These are phyloP conservation scores for Burhinus bistriatus DNA, from an alignment of 2,113 vertebrate species.

Conservation along the genomic window DNA sequence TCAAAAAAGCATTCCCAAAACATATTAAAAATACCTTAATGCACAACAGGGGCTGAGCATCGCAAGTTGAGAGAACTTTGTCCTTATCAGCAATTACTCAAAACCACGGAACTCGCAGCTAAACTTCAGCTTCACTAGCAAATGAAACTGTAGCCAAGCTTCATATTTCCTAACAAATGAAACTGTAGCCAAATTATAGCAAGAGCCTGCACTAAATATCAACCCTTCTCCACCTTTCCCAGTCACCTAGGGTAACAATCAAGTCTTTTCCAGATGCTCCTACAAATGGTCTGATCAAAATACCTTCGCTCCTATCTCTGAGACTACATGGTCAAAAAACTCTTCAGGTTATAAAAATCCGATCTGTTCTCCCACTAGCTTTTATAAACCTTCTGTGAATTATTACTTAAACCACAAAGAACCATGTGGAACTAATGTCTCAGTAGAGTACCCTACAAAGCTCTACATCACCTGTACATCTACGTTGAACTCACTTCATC, in stretches of 20 bases:
- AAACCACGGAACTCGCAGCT: background rate
- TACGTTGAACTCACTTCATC: background rate
- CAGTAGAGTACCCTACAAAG: background rate
- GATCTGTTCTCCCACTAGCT: background rate
- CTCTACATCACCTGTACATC: background rate
- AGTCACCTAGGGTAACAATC: background rate
- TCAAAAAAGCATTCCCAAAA: background rate
- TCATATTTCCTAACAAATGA: background rate
- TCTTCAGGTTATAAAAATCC: background rate
- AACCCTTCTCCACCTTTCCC: background rate
- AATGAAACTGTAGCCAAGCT: background rate
- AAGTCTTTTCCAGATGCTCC: background rate
- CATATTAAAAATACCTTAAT: background rate
- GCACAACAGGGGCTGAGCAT: background rate
- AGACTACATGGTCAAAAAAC: background rate
- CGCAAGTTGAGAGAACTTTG: background rate
- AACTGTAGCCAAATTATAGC: background rate
- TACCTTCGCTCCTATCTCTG: background rate
- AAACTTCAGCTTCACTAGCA: background rate
- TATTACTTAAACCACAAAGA: background rate
- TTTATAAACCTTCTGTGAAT: background rate
- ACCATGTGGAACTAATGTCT: rapidly evolving
- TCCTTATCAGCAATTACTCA: background rate
- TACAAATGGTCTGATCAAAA: background rate
- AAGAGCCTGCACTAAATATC: background rate